These are phyloP conservation scores for Ceyx melanurus DNA, from an alignment of 2,113 vertebrate species.

Conservation along the genomic window DNA sequence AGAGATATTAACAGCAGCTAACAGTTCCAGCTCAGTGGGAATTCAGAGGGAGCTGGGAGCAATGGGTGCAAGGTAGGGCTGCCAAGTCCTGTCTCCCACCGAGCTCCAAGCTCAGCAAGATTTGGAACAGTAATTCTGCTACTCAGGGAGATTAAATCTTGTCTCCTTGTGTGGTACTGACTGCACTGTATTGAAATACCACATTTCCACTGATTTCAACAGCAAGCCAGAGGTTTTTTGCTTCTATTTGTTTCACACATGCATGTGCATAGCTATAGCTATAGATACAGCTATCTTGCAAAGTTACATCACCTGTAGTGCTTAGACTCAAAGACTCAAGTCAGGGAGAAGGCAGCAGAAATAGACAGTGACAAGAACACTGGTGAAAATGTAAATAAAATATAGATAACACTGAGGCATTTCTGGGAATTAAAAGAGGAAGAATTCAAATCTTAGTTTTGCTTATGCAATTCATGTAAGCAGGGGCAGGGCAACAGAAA, in stretches of 20 bases:
- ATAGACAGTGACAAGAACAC: neutral
- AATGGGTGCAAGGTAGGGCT: neutral
- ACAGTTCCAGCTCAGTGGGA: neutral
- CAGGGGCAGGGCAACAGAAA: neutral
- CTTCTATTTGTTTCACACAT: neutral
- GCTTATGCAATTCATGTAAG: neutral
- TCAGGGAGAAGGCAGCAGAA: neutral
- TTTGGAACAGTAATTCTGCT: neutral
- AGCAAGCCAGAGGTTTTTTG: neutral
- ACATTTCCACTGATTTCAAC: neutral
- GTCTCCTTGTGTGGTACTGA: neutral
- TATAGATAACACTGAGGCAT: neutral
- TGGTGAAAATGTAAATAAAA: neutral
- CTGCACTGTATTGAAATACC: neutral
- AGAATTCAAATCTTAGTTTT: neutral
- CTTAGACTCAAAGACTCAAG: neutral
- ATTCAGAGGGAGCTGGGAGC: neutral
- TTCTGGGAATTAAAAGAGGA: conserved; percentile 35
- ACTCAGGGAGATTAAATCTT: neutral
- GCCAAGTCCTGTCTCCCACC: neutral
- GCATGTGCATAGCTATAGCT: neutral
- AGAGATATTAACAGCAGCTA: neutral
- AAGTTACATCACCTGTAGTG: neutral
- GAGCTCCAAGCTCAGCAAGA: neutral
- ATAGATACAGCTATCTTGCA: neutral